phyloP scores from a whole-genome alignment of 2,888 invertebrate species.

The Meiosimyza decipiens region DNA sequence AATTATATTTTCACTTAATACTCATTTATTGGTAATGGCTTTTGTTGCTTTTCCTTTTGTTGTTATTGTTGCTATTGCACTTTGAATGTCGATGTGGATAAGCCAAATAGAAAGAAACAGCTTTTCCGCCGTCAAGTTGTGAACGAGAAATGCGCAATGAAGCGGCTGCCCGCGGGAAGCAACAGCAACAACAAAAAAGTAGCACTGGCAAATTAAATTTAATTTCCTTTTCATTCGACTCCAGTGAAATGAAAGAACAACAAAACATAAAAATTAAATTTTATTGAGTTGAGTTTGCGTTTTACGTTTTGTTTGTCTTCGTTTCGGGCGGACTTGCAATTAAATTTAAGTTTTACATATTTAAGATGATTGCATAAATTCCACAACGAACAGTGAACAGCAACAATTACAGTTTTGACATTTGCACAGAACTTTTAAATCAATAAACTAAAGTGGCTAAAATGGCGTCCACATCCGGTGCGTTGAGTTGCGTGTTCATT shows the following conservation, averaged over 20 bases:
- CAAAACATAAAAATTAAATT: background rate
- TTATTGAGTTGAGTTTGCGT: background rate
- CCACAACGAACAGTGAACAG: background rate
- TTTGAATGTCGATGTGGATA: background rate
- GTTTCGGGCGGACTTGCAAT: background rate
- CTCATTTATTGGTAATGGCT: slow-evolving; percentile 17
- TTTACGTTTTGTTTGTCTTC: background rate
- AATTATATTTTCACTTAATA: slow-evolving; percentile 28
- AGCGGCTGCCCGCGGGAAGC: background rate
- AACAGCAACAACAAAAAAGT: too few relatives aligned
- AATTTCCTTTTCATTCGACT: background rate
- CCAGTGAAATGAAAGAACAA: background rate
- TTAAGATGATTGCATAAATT: background rate
- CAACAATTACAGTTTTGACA: background rate
- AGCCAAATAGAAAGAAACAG: background rate
- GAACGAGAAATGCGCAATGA: background rate
- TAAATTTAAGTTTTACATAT: background rate
- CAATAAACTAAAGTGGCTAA: slow-evolving; percentile 26
- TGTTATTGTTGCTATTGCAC: background rate
- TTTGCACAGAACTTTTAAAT: slow-evolving; percentile 10
- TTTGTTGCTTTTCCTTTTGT: background rate
- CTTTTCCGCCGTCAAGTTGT: background rate
- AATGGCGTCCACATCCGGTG: slow-evolving; percentile 23
- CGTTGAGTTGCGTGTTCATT: slow-evolving; percentile 19
- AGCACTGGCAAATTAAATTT: slow-evolving; percentile 10